Base-by-base conservation (phyloP, 2,113 vertebrate genomes). In the Tetraodon nigroviridis region DNA sequence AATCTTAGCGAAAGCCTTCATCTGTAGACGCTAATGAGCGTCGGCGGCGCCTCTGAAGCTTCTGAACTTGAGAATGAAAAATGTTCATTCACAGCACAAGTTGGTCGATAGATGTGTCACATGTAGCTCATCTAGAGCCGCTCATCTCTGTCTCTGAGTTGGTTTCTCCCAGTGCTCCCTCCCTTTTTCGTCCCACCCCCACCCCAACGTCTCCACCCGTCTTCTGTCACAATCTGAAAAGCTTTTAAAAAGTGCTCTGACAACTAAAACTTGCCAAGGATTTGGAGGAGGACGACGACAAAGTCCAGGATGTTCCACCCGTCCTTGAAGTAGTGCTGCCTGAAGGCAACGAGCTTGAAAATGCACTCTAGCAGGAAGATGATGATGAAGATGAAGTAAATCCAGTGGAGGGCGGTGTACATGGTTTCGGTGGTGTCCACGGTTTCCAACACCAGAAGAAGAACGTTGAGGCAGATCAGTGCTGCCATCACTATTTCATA, bases 271-370 rank as follows among this genome's bases (percentile, higher is more conserved):
- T 73, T 76, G 96, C 96, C 93, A 20, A 81, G 3, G 2, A 96
- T 89, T 66, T 88, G 92, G 15, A 91, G 37, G 75, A 93, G 88
- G 75, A 97, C 88, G 13, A 96, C 91, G 48, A 95, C 85, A 0
- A 97, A 95, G 87, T 97, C 96, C 0, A 98, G 90, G 73, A 97
- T 87, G 64, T 98, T 98, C 91, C 91, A 93, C 55, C 91, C 89
- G 0, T 91, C 29, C 0, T 88, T 89, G 85, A 98, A 97, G 78
- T 83, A 98, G 77, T 95, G 90, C 0, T 90, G 65, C 4, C 94
- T 87, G 46, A 98, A 75, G 0, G 92, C 94, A 0, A 92, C 57
- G 89, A 98, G 84, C 79, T 98, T 98, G 67, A 98, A 89, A 46
- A 90, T 51, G 0, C 93, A 94, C 79, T 98, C 96, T 0, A 81